Evolutionary conservation across 1,140 invertebrate genomes (phyloP).

Genomic region (Atta texana): DNA sequence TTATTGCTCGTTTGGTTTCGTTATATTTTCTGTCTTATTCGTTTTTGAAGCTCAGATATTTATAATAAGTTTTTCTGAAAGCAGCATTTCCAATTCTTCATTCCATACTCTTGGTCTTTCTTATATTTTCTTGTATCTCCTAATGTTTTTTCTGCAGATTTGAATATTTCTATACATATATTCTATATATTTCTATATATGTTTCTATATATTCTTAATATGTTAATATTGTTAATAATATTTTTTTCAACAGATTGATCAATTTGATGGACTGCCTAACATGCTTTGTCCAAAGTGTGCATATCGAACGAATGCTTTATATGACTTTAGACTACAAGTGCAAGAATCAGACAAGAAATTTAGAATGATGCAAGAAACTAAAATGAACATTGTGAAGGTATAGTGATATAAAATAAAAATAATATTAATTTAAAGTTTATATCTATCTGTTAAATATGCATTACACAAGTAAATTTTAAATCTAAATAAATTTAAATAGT

Average conservation of each 20-base stretch:
- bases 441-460: neutral
- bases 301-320: constrained; percentile 80
- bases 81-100: too few relatives aligned
- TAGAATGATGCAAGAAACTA: constrained; percentile 77
- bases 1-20: too few relatives aligned
- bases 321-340: constrained; percentile 82
- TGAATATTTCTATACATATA: too few relatives aligned
- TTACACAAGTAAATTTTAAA: neutral
- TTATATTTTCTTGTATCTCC: too few relatives aligned
- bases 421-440: constrained; percentile 2
- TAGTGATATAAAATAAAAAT: constrained; percentile 5
- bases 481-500: too few relatives aligned
- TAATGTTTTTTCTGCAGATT: too few relatives aligned
- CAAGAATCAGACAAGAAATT: constrained; percentile 82
- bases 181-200: too few relatives aligned
- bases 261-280: constrained; percentile 81
- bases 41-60: too few relatives aligned
- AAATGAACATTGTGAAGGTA: constrained; percentile 62
- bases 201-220: too few relatives aligned
- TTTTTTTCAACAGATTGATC: constrained; percentile 78
- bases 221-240: neutral
- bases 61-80: too few relatives aligned
- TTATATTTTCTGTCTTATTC: too few relatives aligned
- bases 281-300: constrained; percentile 84
- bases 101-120: too few relatives aligned